Evolutionary conservation across 2,797 vertebrate genomes (phyloP).

Genomic region (Botia kubotai): DNA sequence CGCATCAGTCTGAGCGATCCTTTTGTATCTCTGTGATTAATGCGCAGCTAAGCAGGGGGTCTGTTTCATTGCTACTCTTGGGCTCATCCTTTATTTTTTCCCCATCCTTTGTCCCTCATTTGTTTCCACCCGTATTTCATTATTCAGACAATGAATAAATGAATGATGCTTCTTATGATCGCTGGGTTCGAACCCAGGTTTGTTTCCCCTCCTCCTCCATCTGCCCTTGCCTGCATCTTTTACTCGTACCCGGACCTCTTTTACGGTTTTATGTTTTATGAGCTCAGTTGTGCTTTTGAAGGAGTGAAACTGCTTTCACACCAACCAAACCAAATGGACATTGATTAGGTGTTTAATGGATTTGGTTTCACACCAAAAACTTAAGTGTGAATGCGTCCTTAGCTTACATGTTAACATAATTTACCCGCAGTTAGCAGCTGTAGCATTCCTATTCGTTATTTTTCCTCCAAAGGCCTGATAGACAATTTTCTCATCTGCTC

Average conservation of each 20-base stretch:
- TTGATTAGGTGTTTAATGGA: not conserved
- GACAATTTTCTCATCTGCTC: not conserved
- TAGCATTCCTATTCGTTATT: constrained; percentile 7
- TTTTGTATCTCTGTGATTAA: constrained; percentile 78
- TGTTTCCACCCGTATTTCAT: constrained; percentile 63
- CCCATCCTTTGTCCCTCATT: constrained; percentile 51
- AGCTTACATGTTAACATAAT: constrained; percentile 4
- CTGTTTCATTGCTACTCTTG: constrained; percentile 64
- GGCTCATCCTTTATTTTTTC: constrained; percentile 55
- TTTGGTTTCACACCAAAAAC: too few relatives aligned
- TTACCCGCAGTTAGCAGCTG: not conserved
- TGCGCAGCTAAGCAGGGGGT: constrained; percentile 65
- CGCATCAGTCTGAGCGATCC: constrained; percentile 63
- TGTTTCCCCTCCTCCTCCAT: not conserved
- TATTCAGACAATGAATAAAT: constrained; percentile 46
- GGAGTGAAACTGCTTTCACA: not conserved
- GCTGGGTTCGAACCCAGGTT: not conserved
- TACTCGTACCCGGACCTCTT: not conserved
- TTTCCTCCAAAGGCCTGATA: not conserved
- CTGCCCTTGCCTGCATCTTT: not conserved
- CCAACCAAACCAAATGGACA: not conserved
- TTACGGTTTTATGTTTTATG: not conserved
- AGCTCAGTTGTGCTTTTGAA: not conserved
- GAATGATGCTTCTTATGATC: constrained; percentile 13
- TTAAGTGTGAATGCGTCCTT: not conserved